Base-by-base conservation (phyloP, 2,797 vertebrate genomes). In the Tokudaia tokunoshimensis region DNA sequence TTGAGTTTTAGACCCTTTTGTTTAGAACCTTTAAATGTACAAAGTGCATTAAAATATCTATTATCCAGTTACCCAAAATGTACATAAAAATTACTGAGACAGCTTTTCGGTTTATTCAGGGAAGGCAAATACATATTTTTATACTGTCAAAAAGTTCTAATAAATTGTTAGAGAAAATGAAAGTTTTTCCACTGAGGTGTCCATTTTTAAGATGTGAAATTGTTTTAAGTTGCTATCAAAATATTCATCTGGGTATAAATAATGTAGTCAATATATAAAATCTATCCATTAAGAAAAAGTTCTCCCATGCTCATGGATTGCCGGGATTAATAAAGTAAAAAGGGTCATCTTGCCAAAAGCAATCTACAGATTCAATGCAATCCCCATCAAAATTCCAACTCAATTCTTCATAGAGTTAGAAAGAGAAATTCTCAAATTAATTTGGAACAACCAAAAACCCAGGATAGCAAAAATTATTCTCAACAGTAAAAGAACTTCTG, bases 21-120 rank as follows among this genome's bases (percentile, higher is more conserved):
- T 93, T 98, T 96, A 97, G 97, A 97, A 95, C 75, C 96, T 97
- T 85, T 84, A 92, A 97, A 89, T 96, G 96, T 98, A 98, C 97
- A 98, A 99, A 98, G 98, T 98, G 98, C 98, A 98, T 97, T 98
- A 98, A 98, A 98, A 97, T 93, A 98, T 98, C 95, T 59, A 95
- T 98, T 98, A 95, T 81, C 98, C 97, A 98, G 98, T 98, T 97
- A 98, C 97, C 97, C 96, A 98, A 98, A 98, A 95, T 95, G 95
- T 85, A 84, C 97, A 97, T 97, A 95, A 98, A 97, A 98, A 97
- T 97, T 96, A 98, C 59, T 72, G 79, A 98, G 91, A 76, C 96
- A 96, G 97, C 92, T 2, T 95, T 97, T 96, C 81, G 91, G 92
- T 97, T 97, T 96, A 94, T 79, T 97, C 91, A 93, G 91, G 92